A percentile compares a stretch with the other conserved stretches of the same genome.
These are phyloP conservation scores for Papilio glaucus DNA, from an alignment of 1,140 invertebrate genomes.

Conservation along the genomic window DNA sequence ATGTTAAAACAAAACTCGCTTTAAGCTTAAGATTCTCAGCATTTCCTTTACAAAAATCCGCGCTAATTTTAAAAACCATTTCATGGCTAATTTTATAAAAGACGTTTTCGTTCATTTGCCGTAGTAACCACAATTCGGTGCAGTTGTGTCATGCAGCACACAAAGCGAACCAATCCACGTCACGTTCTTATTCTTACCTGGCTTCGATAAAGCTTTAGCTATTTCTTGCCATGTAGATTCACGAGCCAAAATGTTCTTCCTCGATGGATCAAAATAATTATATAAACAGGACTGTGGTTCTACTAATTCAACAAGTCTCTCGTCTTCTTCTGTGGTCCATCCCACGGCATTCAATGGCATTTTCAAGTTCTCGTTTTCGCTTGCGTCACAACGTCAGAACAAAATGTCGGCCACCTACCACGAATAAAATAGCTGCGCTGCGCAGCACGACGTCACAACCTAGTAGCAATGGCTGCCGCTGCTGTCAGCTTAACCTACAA, in stretches of 20 bases:
- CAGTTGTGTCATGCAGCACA: slow-evolving; percentile 62
- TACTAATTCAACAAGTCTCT: slow-evolving; percentile 71
- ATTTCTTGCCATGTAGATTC: slow-evolving; percentile 76
- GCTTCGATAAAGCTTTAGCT: slow-evolving; percentile 65
- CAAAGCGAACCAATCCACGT: slow-evolving; percentile 47
- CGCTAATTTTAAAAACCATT: background rate
- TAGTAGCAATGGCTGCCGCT: slow-evolving; percentile 39
- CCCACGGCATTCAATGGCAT: slow-evolving; percentile 74
- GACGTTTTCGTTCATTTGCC: background rate
- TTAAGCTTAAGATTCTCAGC: background rate
- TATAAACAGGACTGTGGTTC: slow-evolving; percentile 70
- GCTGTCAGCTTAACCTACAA: background rate
- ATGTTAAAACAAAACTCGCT: background rate
- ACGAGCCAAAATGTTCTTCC: slow-evolving; percentile 72
- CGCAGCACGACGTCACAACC: slow-evolving; percentile 72
- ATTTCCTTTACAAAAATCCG: background rate
- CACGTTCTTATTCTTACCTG: slow-evolving; percentile 67
- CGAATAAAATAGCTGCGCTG: slow-evolving; percentile 74
- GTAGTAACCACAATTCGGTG: slow-evolving; percentile 36
- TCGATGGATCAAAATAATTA: slow-evolving; percentile 66
- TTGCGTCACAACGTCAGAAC: slow-evolving; percentile 67
- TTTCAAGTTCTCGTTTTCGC: slow-evolving; percentile 51
- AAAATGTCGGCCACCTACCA: slow-evolving; percentile 78
- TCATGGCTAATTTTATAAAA: slow-evolving; percentile 8
- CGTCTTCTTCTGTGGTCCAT: slow-evolving; percentile 71